These are phyloP conservation scores for Volucella zonaria DNA, from an alignment of 2,888 invertebrate genomes.

Conservation along the genomic window DNA sequence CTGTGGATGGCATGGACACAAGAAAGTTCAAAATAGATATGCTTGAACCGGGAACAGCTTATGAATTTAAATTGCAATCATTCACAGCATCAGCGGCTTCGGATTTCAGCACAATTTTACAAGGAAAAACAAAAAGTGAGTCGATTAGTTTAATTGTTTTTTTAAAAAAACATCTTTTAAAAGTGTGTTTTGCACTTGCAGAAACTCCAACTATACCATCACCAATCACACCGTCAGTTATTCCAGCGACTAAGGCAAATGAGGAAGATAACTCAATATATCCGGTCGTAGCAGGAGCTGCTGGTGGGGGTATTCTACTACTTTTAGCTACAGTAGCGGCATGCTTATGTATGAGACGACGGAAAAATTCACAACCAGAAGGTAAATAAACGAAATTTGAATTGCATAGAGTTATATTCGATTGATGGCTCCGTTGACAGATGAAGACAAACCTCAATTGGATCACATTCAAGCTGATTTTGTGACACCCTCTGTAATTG, in stretches of 20 bases:
- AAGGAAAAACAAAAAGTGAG: slow-evolving; percentile 86
- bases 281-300: slow-evolving; percentile 81
- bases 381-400: slow-evolving; percentile 75
- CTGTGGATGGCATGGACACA: slow-evolving; percentile 88
- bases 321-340: slow-evolving; percentile 79
- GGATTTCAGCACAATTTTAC: slow-evolving; percentile 90
- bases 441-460: slow-evolving; percentile 82
- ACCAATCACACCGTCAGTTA: slow-evolving; percentile 77
- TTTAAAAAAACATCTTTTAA: slow-evolving; percentile 7
- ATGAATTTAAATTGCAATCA: slow-evolving; percentile 95
- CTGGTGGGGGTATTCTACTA: slow-evolving; percentile 80
- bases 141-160: slow-evolving; percentile 33
- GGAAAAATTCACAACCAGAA: slow-evolving; percentile 79
- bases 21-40: slow-evolving; percentile 89
- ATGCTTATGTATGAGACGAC: slow-evolving; percentile 80
- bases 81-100: slow-evolving; percentile 94
- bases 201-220: slow-evolving; percentile 78
- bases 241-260: slow-evolving; percentile 77
- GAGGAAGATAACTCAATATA: slow-evolving; percentile 80
- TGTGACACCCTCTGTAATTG: slow-evolving; percentile 79
- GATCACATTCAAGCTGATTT: slow-evolving; percentile 82
- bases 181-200: slow-evolving; percentile 63
- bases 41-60: slow-evolving; percentile 91
- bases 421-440: slow-evolving; percentile 70
- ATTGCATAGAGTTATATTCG: neutral